Base-by-base conservation (phyloP, 2,113 vertebrate species). In the Semicossyphus pulcher region DNA sequence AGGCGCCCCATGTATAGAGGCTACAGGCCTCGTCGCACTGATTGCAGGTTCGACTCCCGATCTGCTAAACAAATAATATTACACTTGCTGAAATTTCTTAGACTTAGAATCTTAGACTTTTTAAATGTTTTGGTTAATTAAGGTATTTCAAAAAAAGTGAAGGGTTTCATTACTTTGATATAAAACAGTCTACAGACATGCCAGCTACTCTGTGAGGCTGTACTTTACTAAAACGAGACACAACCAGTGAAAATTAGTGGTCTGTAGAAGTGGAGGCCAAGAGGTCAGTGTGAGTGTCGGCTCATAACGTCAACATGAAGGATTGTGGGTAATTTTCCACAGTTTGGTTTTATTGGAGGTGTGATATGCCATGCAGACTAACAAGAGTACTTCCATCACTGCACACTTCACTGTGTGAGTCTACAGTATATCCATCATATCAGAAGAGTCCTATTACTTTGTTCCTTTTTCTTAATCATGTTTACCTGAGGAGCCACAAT, bases 401-500 rank as follows among this genome's bases (percentile, higher is more conserved):
- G 15, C 39, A 34, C 45, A 63, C 47, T 42, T 20, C 3, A 12
- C 18, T 44, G 11, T 66, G 52, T 57, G 41, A 52, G 21, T 54
- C 8, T 29, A 1, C 37, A 48, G 44, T 45, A 2, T 56, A 34
- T 79, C 28, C 32, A 29, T 42, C 16, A 39, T 47, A 44, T 60
- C 12, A 2, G 10, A 31, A 45, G 42, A 76, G 80, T 75, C 14
- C 0, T 11, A 76, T 84, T 78, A 61, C 29, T 48, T 37, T 14
- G 8, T 51, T 49, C 23, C 5, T 78, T n/a, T 53, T 57, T 73
- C 58, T 72, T 16, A 26, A 20, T 82, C 66, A 84, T 86, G 59
- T 77, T 67, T 60, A 68, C 57, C 76, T 26, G 56, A 71, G 72
- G 81, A 78, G 34, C 26, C 37, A 36, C 66, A 62, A 70, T 78